Base-by-base conservation (phyloP, 30 jellyfish, hydroid and myxozoan species). In the Rhopilema esculentum region DNA sequence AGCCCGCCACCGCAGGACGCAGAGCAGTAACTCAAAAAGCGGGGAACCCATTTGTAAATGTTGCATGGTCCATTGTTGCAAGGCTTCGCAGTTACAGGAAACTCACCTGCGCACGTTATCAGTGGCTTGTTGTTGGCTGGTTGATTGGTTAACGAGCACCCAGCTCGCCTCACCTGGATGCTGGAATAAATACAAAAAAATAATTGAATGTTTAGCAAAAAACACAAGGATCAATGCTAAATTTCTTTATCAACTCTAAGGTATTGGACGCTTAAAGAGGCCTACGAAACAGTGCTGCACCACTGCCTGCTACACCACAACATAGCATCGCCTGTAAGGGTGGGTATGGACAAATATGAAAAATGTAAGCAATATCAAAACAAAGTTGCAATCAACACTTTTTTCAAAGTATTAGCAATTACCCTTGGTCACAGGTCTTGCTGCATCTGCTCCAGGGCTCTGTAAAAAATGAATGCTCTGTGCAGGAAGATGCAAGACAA, bases 1-100 rank as follows among this genome's bases (percentile, higher is more conserved):
- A 83, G 68, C 22, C 91, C 91, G 53, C 91, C 91, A 22, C 91
- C 91, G 85, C 91, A 83, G 1, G 77, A 33, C 33, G 50, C 91
- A 32, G 91, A 83, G 49, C 91, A 83, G 78, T 49, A 30, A 25
- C 85, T 73, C 26, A 49, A 73, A 25, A 57, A 24, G 33, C 64
- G 73, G 48, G 84, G 51, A 16, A 83, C 72, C 91, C 91, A 83
- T 6, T 83, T 74, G 71, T 83, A 83, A 22, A 22, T 69, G n/a
- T 69, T 71, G 66, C 91, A 83, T 69, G 78, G 66, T 53, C 62
- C 22, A 20, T 49, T 32, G 57, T 69, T 50, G 73, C 91, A 83
- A 23, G 78, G 85, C 85, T 49, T 25, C 78, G 85, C 85, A 40
- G 78, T 83, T n/a, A 83, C 91, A 49, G 91, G 91, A 20, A 49